Base-by-base conservation (phyloP, 2,113 vertebrate genomes). In the Barbus barbus region DNA sequence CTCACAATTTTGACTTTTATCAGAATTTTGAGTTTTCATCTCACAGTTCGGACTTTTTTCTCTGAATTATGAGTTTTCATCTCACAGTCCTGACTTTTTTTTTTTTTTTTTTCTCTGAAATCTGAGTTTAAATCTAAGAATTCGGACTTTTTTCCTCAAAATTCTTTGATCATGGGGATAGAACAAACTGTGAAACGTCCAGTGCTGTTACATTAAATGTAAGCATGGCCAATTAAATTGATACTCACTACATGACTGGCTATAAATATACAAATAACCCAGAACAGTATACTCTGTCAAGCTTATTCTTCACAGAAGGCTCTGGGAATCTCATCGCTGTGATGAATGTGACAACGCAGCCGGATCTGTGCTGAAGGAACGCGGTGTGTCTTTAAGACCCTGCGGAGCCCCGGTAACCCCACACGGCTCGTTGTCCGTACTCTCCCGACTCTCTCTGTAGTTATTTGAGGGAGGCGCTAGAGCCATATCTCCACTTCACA, bases 401-500 rank as follows among this genome's bases (percentile, higher is more conserved):
- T 88, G 94, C 91, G 93, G 93, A 92, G 88, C 86, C 84, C 87
- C 13, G 84, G 67, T 74, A 92, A 92, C 83, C 91, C 93, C 90
- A 92, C 85, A 90, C 90, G 92, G 91, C 89, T 84, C 90, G 91
- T 91, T 92, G 92, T 91, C 89, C 92, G 90, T 92, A 90, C 92
- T 92, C 93, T 93, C 89, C 88, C 0, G 92, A 93, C 91, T 91
- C 92, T 92, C 90, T 92, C 92, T 81, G 44, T 88, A 90, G 92
- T 94, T 93, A 91, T 94, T 92, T 94, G 92, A 91, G 92, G 93
- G 94, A 94, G 94, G 93, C 94, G 93, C 93, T 93, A 92, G 87
- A 92, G 92, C 92, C 92, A 91, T 92, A 94, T 92, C 92, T 85
- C 91, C 93, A 91, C 93, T 93, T 91, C n/a, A n/a, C n/a, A n/a